Evolutionary conservation across 2,797 vertebrate genomes (phyloP).

Genomic region (Cyclura pinguis): DNA sequence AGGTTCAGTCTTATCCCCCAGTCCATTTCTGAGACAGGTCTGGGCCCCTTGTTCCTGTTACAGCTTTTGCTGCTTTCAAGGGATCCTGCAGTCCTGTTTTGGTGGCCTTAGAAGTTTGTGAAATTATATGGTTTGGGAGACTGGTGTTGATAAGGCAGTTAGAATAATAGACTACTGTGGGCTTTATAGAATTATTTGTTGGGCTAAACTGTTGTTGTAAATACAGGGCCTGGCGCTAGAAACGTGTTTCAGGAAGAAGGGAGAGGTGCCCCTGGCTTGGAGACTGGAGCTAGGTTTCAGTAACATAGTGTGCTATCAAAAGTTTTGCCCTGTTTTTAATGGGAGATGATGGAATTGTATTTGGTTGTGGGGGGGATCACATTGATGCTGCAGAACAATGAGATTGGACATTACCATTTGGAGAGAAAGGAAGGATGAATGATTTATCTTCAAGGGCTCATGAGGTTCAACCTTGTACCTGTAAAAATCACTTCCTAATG

Average conservation of each 20-base stretch:
- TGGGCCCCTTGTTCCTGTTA: not conserved
- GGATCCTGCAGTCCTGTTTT: not conserved
- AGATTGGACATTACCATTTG: not conserved
- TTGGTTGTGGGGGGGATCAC: not conserved
- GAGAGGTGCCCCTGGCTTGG: not conserved
- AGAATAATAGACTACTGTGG: not conserved
- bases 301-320: not conserved
- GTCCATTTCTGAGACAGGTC: not conserved
- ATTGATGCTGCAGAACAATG: constrained; percentile 13
- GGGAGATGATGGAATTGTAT: not conserved
- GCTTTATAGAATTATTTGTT: not conserved
- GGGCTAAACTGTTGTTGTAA: not conserved
- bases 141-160: not conserved
- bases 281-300: not conserved
- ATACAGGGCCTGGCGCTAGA: not conserved
- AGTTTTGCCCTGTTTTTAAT: not conserved
- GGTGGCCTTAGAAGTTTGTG: not conserved
- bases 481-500: not conserved
- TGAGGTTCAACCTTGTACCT: not conserved
- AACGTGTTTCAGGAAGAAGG: not conserved
- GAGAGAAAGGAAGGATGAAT: not conserved
- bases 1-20: not conserved
- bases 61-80: not conserved
- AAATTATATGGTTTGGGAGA: not conserved
- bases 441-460: not conserved